Base-by-base conservation (phyloP, 2,113 vertebrate genomes). In the Baryphthengus martii region DNA sequence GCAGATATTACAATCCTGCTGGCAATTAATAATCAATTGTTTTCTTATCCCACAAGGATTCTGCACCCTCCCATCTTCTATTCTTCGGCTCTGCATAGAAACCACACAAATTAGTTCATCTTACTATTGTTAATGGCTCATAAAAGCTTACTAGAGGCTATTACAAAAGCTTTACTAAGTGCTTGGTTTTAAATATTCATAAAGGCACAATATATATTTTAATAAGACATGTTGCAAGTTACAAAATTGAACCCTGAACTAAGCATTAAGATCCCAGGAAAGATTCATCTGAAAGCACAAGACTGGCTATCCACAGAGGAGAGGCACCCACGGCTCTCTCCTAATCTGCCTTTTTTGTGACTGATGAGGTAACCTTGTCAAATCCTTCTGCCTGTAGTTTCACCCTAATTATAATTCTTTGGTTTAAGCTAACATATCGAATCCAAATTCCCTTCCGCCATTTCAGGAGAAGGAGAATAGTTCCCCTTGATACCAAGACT, bases 181-280 rank as follows among this genome's bases (percentile, higher is more conserved):
- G 90, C 85, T 86, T 93, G 17, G 6, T 93, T 97, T 97, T 94
- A 97, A 97, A 98, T 91, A 98, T 97, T 98, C 95, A 98, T 97
- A 93, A 95, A 93, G 86, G 74, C 82, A 96, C 92, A 95, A 82
- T 90, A 97, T 97, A 86, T 96, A 97, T 97, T 97, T 97, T 97
- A 97, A 96, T 97, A 97, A 97, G 95, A 89, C 65, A 88, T 17
- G 61, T 92, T 82, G 58, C 59, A 93, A 93, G 87, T 91, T 89
- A 85, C 52, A 95, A 81, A 97, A 95, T 1, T 93, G 85, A 86
- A 49, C 49, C 33, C 37, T 65, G 37, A 35, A 28, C 89, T 93
- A 85, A 95, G 95, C 76, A 84, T 73, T 71, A 74, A 45, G 14
- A 53, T 78, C 86, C 42, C 62, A 74, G 50, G 49, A 80, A 93